A percentile compares a stretch with the other conserved stretches of the same genome.
Conservation (phyloP, 2,888 invertebrate genomes). For the Cactoblastis cactorum region DNA sequence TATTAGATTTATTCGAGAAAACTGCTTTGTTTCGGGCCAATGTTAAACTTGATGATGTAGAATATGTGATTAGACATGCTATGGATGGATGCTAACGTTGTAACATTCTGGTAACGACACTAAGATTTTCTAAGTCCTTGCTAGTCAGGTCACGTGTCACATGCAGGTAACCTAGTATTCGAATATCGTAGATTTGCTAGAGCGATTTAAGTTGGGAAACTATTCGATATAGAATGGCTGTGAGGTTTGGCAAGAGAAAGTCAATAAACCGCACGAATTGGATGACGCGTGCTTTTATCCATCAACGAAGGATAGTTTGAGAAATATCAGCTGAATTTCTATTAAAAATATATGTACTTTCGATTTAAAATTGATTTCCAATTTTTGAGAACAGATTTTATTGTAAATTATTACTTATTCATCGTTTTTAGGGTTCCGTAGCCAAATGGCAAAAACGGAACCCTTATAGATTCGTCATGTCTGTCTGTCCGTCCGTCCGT, state of each 20-base stretch:
- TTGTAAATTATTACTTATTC: background rate
- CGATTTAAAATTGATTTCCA: background rate
- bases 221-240: slow-evolving; percentile 1
- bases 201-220: slow-evolving; percentile 8
- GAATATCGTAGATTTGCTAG: slow-evolving; percentile 7
- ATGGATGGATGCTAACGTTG: background rate
- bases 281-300: background rate
- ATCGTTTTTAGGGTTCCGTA: no score
- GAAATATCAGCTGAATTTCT: background rate
- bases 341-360: background rate
- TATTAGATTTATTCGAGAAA: background rate
- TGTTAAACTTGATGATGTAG: background rate
- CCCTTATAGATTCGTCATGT: no score
- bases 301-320: background rate
- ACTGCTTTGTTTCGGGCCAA: background rate
- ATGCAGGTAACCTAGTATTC: slow-evolving; percentile 12
- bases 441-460: no score
- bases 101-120: background rate
- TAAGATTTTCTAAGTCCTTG: background rate
- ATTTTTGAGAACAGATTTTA: background rate
- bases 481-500: no score
- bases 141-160: slow-evolving; percentile 7
- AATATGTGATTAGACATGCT: no score
- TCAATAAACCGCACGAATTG: background rate
- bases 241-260: background rate